Evolutionary conservation across 2,113 vertebrate genomes (phyloP), one percentile per base, ranked within the genome.

Genomic region (Urocynchramus pylzowi): DNA sequence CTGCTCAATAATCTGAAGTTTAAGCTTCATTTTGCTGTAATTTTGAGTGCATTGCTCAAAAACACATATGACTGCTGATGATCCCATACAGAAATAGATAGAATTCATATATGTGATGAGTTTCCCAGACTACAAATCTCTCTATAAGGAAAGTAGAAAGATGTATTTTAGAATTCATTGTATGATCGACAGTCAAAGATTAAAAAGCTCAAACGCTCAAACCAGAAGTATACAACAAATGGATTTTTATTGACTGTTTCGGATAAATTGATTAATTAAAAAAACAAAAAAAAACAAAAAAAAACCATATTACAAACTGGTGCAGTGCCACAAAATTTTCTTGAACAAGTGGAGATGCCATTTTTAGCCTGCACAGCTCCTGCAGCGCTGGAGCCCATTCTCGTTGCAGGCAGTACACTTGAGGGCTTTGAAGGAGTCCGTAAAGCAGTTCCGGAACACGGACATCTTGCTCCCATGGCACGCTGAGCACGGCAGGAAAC

Each of bases 401-500:
- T 99, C 99, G 1, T 99, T 99, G 97, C 99, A 99, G 31, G 99
- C 99, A 2, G 99, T 99, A 44, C 99, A 99, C 98, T 99, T 99
- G 90, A 99, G 98, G 90, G 99, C 99, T 98, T 99, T 99, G 98
- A 99, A 99, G 30, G 99, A 99, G 97, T 99, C 99, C 2, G 99
- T 99, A 97, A 99, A 99, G 98, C 99, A 99, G 98, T 99, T 99
- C 95, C 99, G 99, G 94, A 99, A 99, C 91, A 99, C 98, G 31
- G 99, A 99, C 99, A 99, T 99, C 98, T 99, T 99, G 98, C 99
- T 99, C 97, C 99, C 99, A 97, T 99, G 99, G 99, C 99, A 99
- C 98, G 98, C 98, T 47, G 98, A 98, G 97, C 99, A 99, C 9
- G 99, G 99, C 97, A 99, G 97, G 94, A 99, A 99, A 95, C 99